Evolutionary conservation across 2,113 vertebrate genomes (phyloP).

Genomic region (Limnothrissa miodon): DNA sequence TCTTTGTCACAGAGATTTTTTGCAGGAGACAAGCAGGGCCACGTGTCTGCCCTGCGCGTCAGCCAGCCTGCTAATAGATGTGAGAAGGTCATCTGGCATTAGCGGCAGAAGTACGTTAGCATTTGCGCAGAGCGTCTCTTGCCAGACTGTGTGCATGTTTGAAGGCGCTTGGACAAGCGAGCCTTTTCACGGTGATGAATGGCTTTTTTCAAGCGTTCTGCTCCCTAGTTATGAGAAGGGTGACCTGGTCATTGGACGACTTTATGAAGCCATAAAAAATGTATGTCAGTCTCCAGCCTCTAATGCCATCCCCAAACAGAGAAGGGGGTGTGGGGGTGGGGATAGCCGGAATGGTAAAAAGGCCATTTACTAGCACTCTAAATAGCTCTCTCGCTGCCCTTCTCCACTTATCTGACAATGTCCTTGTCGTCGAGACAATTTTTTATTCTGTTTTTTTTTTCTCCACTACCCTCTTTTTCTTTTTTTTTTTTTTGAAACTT

Average conservation of each 20-base stretch:
- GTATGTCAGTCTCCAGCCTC: conserved; percentile 99
- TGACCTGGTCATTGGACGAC: conserved; percentile 99
- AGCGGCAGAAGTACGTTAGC: conserved; percentile 95
- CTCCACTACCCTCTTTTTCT: conserved; percentile 31
- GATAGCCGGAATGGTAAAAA: conserved; percentile 87
- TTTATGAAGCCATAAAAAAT: conserved; percentile 99
- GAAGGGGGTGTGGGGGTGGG: conserved; percentile 62
- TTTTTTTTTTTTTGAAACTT: conserved; percentile 38
- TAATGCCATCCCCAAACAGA: conserved; percentile 92
- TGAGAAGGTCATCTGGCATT: conserved; percentile 96
- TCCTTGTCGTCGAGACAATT: conserved; percentile 73
- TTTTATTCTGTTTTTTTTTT: conserved; percentile 63
- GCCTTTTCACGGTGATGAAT: conserved; percentile 99
- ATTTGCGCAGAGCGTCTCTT: conserved; percentile 93
- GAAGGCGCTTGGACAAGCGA: conserved; percentile 93
- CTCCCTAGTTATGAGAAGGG: conserved; percentile 99
- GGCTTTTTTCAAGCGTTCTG: conserved; percentile 99
- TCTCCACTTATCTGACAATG: conserved; percentile 77
- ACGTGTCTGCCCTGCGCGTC: conserved; percentile 72
- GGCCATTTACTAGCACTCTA: conserved; percentile 88
- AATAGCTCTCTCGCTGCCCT: conserved; percentile 89
- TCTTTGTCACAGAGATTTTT: conserved; percentile 69
- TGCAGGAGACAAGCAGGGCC: conserved; percentile 69
- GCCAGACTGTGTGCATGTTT: conserved; percentile 93
- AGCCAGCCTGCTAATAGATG: conserved; percentile 86